Conservation (phyloP, 2,888 invertebrate genomes). For the Strigamia transsilvanica region DNA sequence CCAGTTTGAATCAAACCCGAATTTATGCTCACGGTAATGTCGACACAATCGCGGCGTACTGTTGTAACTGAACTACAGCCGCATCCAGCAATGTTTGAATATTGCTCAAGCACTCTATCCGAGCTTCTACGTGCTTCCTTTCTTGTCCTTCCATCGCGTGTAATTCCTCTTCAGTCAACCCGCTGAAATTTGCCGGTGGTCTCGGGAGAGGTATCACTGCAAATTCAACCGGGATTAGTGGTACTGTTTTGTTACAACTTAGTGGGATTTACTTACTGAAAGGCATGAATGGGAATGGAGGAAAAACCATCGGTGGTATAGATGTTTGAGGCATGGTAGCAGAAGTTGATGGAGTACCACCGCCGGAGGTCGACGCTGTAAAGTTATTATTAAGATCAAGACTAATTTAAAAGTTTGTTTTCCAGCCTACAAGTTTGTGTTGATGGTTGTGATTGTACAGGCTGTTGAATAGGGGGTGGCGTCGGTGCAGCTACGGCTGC, state of each 20-base stretch:
- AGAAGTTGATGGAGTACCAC: constrained; percentile 51
- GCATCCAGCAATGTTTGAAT: constrained; percentile 91
- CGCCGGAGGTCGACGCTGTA: neutral
- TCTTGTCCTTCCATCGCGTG: constrained; percentile 87
- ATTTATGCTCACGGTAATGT: constrained; percentile 52
- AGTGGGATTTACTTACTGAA: constrained; percentile 60
- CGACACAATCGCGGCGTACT: constrained; percentile 75
- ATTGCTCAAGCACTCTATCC: constrained; percentile 84
- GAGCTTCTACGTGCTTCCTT: constrained; percentile 85
- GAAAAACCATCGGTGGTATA: constrained; percentile 68
- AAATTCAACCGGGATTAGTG: neutral
- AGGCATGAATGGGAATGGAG: constrained; percentile 69
- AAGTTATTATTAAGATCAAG: neutral
- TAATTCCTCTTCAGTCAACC: constrained; percentile 83
- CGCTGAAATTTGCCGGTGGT: constrained; percentile 69
- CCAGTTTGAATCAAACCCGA: neutral
- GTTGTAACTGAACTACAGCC: constrained; percentile 91
- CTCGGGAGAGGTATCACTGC: constrained; percentile 62
- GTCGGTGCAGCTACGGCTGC: neutral
- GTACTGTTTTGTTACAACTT: neutral
- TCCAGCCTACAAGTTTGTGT: neutral
- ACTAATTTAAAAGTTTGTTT: neutral
- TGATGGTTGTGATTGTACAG: neutral
- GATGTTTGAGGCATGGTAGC: constrained; percentile 57
- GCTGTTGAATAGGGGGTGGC: constrained; percentile 52